A percentile compares a stretch with the other conserved stretches of the same genome.
Evolutionary conservation across 2,113 vertebrate species (phyloP).

Genomic region (Gallinago undulata): DNA sequence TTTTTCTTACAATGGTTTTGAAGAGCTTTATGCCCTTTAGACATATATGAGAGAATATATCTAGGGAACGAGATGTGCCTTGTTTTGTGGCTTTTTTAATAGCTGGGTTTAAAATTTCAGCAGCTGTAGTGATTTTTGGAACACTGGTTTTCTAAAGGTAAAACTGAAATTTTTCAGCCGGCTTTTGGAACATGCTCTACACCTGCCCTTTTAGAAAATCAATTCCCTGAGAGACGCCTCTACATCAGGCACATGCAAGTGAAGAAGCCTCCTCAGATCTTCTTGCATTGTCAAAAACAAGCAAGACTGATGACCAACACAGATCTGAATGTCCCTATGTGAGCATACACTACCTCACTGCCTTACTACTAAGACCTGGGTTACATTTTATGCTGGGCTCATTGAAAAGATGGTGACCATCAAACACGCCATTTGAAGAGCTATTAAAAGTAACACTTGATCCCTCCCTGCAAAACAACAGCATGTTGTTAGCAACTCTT

Average conservation of each 20-base stretch:
- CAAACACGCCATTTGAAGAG: neutral
- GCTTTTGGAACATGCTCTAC: neutral
- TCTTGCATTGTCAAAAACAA: neutral
- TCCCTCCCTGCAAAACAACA: neutral
- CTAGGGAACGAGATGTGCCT: neutral
- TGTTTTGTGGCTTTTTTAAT: neutral
- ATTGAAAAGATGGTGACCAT: neutral
- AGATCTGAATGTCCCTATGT: neutral
- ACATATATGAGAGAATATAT: rapidly evolving
- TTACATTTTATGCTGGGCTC: neutral
- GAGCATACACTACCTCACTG: neutral
- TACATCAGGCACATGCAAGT: neutral
- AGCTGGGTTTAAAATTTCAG: neutral
- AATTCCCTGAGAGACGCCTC: neutral
- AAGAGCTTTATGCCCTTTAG: neutral
- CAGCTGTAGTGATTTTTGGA: neutral
- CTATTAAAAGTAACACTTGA: neutral
- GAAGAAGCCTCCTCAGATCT: neutral
- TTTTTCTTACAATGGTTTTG: neutral
- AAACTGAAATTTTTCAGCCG: neutral
- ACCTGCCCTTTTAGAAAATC: neutral
- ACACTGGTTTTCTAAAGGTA: neutral
- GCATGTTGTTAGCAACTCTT: neutral
- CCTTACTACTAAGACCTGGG: no score
- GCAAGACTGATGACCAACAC: rapidly evolving